These are phyloP conservation scores for Eueides isabella DNA, from an alignment of 1,140 invertebrate genomes.

Conservation along the genomic window DNA sequence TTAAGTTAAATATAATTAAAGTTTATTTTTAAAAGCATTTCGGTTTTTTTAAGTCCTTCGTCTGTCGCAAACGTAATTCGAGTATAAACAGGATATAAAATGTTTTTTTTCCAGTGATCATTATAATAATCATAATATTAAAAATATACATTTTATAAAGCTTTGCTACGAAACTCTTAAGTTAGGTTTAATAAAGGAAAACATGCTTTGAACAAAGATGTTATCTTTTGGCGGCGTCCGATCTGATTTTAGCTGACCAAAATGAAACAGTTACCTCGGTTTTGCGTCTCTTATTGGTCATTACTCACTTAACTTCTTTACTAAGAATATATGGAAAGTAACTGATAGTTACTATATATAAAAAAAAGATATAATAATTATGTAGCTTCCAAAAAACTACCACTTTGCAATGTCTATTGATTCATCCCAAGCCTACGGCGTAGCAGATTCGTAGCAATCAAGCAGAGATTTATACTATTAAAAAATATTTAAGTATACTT, in stretches of 20 bases:
- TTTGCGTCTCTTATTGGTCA: not conserved
- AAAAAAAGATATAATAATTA: not conserved
- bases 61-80: too few relatives aligned
- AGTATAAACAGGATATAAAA: too few relatives aligned
- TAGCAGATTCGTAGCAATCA: conserved; percentile 20
- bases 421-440: conserved; percentile 18
- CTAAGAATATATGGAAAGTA: not conserved
- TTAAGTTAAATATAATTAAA: too few relatives aligned
- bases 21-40: too few relatives aligned
- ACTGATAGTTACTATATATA: not conserved
- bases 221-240: not conserved
- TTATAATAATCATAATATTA: too few relatives aligned
- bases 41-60: too few relatives aligned
- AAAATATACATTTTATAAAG: too few relatives aligned
- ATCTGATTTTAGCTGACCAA: not conserved
- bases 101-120: too few relatives aligned
- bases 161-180: too few relatives aligned
- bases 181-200: not conserved
- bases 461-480: not conserved
- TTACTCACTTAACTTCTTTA: not conserved
- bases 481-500: not conserved
- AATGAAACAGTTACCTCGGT: not conserved
- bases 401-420: not conserved
- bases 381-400: too few relatives aligned
- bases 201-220: not conserved